Base-by-base conservation (phyloP, 2,797 vertebrate genomes). In the Eleutherodactylus coqui region DNA sequence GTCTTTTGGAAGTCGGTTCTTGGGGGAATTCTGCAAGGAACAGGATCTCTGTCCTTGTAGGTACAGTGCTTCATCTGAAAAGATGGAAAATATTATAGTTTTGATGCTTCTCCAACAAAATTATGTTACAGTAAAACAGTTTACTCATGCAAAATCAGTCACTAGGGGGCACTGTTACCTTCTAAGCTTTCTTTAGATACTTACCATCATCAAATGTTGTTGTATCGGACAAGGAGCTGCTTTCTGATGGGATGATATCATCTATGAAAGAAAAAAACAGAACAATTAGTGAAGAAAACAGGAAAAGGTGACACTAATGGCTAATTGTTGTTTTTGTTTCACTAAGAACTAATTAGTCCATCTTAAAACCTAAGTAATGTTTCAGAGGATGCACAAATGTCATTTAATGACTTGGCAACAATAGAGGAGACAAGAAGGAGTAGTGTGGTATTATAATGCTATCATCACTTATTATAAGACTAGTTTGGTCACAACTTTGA, bases 181-280 rank as follows among this genome's bases (percentile, higher is more conserved):
- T 55, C 8, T 32, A 77, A 29, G 5, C 21, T 16, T 24, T 32
- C 36, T 38, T 19, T 21, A 2, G 17, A 24, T 78, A 92, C 95
- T 89, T 92, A 99, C 98, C 94, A 64, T 98, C 97, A 17, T 99
- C 98, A 86, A 95, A 94, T 79, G 95, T 96, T 83, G 97, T 93
- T 75, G 97, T 97, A 90, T 98, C 97, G 0, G 97, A 99, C 73
- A 99, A 92, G 69, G 97, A 98, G 90, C 97, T 98, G 91, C 96
- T 96, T 70, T 98, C 97, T 0, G 96, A 97, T 0, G 95, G 95
- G 85, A 96, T 96, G 60, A 94, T 91, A 62, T 99, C 97, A 92
- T 98, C 98, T 99, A 91, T 80, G 3, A 69, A 72, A 27, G n/a
- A 24, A 24, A 13, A 51, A 53, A 51, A 41, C 19, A 64, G 60